A percentile compares a stretch with the other conserved stretches of the same genome.
Evolutionary conservation across 2,797 vertebrate species (phyloP).

Genomic region (Morus bassanus): DNA sequence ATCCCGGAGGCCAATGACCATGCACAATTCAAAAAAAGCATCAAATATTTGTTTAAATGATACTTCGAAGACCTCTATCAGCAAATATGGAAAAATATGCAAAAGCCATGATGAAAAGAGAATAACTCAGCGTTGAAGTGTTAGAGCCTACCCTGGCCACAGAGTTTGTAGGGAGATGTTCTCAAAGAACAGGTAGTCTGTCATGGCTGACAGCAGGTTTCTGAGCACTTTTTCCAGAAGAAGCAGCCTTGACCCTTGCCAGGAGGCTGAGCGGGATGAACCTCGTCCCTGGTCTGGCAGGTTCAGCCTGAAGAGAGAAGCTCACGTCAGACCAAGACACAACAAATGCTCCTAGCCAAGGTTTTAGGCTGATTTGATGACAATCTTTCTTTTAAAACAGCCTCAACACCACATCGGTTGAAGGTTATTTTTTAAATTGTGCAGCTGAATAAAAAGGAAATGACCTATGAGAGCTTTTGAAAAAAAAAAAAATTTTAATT

Average conservation of each 20-base stretch:
- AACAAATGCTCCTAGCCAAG: background rate
- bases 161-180: background rate
- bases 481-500: background rate
- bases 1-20: background rate
- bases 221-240: background rate
- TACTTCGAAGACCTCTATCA: background rate
- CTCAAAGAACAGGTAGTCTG: background rate
- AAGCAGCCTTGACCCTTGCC: background rate
- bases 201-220: background rate
- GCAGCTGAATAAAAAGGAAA: background rate
- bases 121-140: background rate
- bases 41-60: background rate
- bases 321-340: background rate
- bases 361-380: background rate
- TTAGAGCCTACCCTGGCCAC: background rate
- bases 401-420: background rate
- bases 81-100: background rate
- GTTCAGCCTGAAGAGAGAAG: background rate
- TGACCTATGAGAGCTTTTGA: background rate
- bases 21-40: background rate
- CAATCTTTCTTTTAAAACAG: background rate
- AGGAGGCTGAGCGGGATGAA: background rate
- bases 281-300: background rate
- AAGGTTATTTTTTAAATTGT: slow-evolving; percentile 31
- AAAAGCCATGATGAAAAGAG: background rate